Evolutionary conservation across 2,888 invertebrate species (phyloP).

Genomic region (Sylvicola cinctus): DNA sequence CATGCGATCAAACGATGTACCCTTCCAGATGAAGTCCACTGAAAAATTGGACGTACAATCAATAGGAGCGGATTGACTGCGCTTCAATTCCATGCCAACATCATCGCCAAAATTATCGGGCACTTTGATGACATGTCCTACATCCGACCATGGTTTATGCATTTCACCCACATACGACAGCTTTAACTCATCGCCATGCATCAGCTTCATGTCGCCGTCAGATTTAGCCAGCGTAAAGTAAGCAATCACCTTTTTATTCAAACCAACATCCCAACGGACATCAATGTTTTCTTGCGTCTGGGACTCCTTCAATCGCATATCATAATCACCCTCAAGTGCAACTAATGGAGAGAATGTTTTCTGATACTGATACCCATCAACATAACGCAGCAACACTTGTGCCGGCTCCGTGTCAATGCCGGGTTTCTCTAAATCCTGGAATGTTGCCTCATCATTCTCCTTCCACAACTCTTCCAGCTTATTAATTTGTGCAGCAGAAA

Average conservation of each 20-base stretch:
- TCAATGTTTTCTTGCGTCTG: constrained; percentile 97
- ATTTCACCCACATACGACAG: constrained; percentile 82
- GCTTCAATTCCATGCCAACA: constrained; percentile 90
- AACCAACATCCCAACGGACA: constrained; percentile 95
- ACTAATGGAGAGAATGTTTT: constrained; percentile 95
- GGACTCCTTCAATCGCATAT: constrained; percentile 90
- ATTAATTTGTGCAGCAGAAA: constrained; percentile 92
- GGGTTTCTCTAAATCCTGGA: constrained; percentile 95
- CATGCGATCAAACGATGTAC: constrained; percentile 96
- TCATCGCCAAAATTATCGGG: constrained; percentile 95
- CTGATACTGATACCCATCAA: constrained; percentile 98
- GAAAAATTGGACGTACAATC: constrained; percentile 92
- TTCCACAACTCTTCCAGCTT: constrained; percentile 98
- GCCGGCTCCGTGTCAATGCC: constrained; percentile 97
- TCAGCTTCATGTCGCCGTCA: constrained; percentile 94
- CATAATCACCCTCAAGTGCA: constrained; percentile 94
- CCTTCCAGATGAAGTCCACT: constrained; percentile 98
- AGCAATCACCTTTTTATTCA: constrained; percentile 95
- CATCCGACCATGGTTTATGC: constrained; percentile 91
- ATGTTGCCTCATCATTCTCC: constrained; percentile 92
- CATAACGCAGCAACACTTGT: constrained; percentile 58
- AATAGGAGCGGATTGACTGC: constrained; percentile 75
- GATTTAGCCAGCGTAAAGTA: constrained; percentile 95
- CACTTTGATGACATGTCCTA: constrained; percentile 93
- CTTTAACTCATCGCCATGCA: constrained; percentile 96